Evolutionary conservation across 2,888 invertebrate species (phyloP), one percentile per base, ranked within the genome.

Genomic region (Lacanobia wlatinum): DNA sequence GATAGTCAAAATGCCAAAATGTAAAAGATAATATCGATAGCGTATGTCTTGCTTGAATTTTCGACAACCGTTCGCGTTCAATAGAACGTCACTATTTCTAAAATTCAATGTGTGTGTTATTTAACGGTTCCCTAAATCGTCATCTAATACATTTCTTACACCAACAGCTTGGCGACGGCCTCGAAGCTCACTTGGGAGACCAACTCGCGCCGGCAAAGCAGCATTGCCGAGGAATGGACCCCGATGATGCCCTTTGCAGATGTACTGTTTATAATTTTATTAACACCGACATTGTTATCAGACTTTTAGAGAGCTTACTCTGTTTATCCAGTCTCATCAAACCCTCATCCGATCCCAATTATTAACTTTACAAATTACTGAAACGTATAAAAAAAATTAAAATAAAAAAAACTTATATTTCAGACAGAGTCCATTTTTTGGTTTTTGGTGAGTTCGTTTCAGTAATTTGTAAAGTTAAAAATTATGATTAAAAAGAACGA

Each of bases 171-270:
- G 89, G 90, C 55, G 78, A 84, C 43, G 14, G 78, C 83, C 14
- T 84, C 85, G 1, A 85, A 84, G 23, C 84, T 85, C 5, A 76
- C 76, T 7, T 83, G 75, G 58, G 92, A 90, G 34, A 46, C 80
- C 1, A 72, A 83, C 2, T 80, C 87, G 1, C 91, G 95, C 21
- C 84, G 93, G 48, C 91, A 94, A 1, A 97, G 96, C 85, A 96
- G 96, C 85, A 96, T 97, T 69, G 96, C 97, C 1, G 98, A 98
- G 48, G 98, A 98, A 86, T 99, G 98, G 98, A 98, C 97, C 28
- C 98, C 98, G 0, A 98, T 98, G 95, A 98, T 98, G 92, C 99
- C 98, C 0, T 98, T 99, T 91, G 98, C 98, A 95, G 98, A 98
- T 94, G 98, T 98, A 96, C 40, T 56, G 38, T 28, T 23, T 4